Conservation (phyloP, 2,888 invertebrate species). For the Hemistola chrysoprasaria region DNA sequence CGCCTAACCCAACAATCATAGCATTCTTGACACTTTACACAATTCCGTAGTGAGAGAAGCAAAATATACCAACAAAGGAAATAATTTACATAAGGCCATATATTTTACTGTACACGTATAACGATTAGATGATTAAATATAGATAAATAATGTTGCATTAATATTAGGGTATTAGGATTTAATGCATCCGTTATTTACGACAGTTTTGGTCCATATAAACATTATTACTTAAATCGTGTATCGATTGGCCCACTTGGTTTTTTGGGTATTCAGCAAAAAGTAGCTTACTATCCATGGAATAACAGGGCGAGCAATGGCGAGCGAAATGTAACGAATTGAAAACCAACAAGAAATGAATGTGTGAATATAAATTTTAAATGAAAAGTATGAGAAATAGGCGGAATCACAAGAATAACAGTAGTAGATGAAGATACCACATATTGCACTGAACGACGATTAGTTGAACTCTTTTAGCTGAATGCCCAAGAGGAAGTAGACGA, state of each 20-base stretch:
- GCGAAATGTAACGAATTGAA: background rate
- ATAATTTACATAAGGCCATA: conserved; percentile 81
- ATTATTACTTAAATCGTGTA: conserved; percentile 73
- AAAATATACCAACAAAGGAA: conserved; percentile 64
- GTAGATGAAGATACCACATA: background rate
- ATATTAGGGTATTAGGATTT: conserved; percentile 75
- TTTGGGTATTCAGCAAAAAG: conserved; percentile 57
- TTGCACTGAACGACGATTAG: conserved; percentile 43
- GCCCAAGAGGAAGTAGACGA: conserved; percentile 57
- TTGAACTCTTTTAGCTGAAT: conserved; percentile 43
- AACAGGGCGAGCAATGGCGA: background rate
- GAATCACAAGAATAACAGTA: conserved; percentile 9
- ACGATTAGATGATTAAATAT: conserved; percentile 78
- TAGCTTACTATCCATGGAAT: background rate
- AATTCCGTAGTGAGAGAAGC: conserved; percentile 66
- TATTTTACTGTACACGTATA: conserved; percentile 79
- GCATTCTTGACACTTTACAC: conserved; percentile 44
- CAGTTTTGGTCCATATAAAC: conserved; percentile 81
- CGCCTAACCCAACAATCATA: conserved; percentile 48
- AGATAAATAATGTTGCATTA: conserved; percentile 76
- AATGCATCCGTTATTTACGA: conserved; percentile 77
- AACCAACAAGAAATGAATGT: background rate
- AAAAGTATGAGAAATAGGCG: conserved; percentile 16
- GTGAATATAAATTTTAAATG: background rate
- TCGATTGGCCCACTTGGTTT: conserved; percentile 50